These are phyloP conservation scores for Sipha maydis DNA, from an alignment of 2,888 invertebrate species.

Conservation along the genomic window DNA sequence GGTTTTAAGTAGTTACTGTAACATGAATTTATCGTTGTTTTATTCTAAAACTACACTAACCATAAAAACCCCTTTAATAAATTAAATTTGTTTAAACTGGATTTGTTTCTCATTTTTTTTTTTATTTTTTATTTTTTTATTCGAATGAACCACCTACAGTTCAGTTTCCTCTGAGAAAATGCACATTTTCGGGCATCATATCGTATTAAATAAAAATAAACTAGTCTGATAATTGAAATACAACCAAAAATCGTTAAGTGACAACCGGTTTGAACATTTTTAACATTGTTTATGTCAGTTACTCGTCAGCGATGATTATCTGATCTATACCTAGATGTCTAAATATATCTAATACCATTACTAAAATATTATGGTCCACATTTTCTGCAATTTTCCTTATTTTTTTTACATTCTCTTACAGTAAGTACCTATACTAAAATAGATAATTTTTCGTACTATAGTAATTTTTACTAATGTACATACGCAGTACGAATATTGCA, in stretches of 20 bases:
- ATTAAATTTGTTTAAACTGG: not conserved
- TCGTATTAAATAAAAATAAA: not conserved
- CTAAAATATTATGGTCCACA: not conserved
- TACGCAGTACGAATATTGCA: too few species aligned
- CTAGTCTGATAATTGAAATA: constrained; percentile 19
- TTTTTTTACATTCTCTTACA: too few species aligned
- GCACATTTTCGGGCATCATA: not conserved
- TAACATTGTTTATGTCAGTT: not conserved
- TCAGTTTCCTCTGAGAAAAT: not conserved
- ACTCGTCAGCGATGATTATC: not conserved
- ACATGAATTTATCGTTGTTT: too few species aligned
- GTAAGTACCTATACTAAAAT: too few species aligned
- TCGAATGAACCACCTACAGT: not conserved
- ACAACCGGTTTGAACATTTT: constrained; percentile 17
- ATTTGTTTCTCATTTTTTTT: not conserved
- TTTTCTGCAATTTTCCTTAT: not conserved
- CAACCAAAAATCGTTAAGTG: constrained; percentile 9
- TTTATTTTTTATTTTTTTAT: too few species aligned
- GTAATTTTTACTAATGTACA: too few species aligned
- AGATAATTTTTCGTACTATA: too few species aligned
- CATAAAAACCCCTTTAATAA: too few species aligned
- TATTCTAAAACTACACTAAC: too few species aligned
- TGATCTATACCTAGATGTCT: not conserved
- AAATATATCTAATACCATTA: not conserved
- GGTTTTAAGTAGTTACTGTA: too few species aligned